phyloP scores from a whole-genome alignment of 1,140 invertebrate genomes.

The Cyclargus thomasi region DNA sequence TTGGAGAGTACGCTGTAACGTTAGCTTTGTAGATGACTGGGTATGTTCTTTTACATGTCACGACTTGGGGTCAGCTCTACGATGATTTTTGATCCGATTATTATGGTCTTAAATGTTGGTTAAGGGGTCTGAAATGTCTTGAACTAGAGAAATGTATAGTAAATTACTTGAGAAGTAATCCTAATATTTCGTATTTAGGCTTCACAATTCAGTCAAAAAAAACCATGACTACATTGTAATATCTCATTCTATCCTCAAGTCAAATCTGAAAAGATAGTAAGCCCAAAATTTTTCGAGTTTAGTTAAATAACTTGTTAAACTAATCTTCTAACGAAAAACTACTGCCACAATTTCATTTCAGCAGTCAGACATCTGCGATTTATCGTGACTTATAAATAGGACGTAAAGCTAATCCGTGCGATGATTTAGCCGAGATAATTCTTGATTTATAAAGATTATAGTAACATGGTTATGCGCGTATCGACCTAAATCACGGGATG shows the following conservation, averaged over 20 bases:
- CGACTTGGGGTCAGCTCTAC: neutral
- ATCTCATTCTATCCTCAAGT: too few species aligned
- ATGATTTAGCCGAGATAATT: slow-evolving; percentile 55
- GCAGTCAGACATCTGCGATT: neutral
- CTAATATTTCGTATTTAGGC: too few species aligned
- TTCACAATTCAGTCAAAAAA: too few species aligned
- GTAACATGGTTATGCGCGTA: slow-evolving; percentile 39
- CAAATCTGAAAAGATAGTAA: too few species aligned
- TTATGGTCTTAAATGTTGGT: too few species aligned
- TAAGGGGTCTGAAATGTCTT: too few species aligned
- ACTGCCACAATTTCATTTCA: neutral
- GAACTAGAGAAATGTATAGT: too few species aligned
- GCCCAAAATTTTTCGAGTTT: too few species aligned
- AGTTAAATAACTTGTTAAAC: too few species aligned
- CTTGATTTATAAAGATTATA: slow-evolving; percentile 61
- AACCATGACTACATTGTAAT: too few species aligned
- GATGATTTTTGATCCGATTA: too few species aligned
- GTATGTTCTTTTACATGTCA: slow-evolving; percentile 32
- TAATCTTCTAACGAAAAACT: neutral
- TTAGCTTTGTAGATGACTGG: slow-evolving; percentile 50
- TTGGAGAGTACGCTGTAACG: slow-evolving; percentile 55
- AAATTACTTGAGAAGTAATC: too few species aligned
- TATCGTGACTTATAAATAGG: neutral
- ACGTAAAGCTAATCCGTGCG: slow-evolving; percentile 18
- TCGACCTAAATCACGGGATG: slow-evolving; percentile 52